phyloP scores from a whole-genome alignment of 1,140 invertebrate genomes.

The Drosophila funebris region DNA sequence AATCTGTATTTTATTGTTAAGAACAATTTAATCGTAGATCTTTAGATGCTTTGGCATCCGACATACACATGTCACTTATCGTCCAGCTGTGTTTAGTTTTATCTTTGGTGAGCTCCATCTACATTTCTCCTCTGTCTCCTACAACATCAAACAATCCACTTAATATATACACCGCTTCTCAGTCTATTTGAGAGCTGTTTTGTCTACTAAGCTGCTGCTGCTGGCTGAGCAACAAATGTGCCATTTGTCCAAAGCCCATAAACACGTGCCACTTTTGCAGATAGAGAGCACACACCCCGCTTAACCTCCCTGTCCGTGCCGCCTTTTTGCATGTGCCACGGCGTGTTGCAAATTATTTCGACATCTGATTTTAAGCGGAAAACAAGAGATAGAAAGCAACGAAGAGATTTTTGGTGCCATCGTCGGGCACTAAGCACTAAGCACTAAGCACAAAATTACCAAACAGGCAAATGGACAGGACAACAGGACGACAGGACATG shows the following conservation, averaged over 20 bases:
- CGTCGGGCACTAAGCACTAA: conserved; percentile 12
- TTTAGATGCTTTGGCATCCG: too few relatives aligned
- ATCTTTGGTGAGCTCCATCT: background rate
- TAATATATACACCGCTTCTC: background rate
- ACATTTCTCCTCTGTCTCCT: background rate
- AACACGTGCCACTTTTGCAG: conserved; percentile 71
- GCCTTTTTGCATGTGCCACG: conserved; percentile 56
- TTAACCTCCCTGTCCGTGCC: background rate
- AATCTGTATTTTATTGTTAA: background rate
- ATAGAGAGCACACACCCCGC: background rate
- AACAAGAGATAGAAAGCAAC: conserved; percentile 71
- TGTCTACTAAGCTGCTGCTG: conserved; percentile 38
- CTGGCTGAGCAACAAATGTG: conserved; percentile 57
- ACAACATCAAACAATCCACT: conserved; percentile 18
- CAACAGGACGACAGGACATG: conserved; percentile 2
- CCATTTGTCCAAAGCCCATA: conserved; percentile 62
- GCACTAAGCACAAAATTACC: conserved; percentile 78
- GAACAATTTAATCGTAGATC: background rate
- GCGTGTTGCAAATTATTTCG: conserved; percentile 82
- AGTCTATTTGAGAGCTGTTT: conserved; percentile 14
- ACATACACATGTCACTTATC: background rate
- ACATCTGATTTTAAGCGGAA: conserved; percentile 83
- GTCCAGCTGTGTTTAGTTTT: background rate
- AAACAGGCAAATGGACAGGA: conserved; percentile 60
- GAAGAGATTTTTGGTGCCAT: conserved; percentile 47